Base-by-base conservation (phyloP, 2,797 vertebrate species). In the Argentina silus region DNA sequence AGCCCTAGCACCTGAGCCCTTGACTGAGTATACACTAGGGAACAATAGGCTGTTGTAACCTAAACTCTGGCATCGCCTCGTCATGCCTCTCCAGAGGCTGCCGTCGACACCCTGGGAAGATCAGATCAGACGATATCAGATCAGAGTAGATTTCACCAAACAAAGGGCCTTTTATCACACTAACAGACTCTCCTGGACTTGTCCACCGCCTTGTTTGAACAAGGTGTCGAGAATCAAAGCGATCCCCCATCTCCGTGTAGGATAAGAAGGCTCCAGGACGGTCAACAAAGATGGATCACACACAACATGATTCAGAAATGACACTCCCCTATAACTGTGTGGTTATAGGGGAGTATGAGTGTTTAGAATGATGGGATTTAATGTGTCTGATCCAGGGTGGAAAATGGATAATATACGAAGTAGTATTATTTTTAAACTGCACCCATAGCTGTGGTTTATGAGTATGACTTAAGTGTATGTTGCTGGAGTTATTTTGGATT, bases 361-460 rank as follows among this genome's bases (percentile, higher is more conserved):
- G 42, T 10, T 14, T 63, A 44, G 61, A 63, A n/a, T 67, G 23
- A 17, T 17, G 50, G 27, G 27, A 63, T 63, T 7, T 63, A 7
- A 12, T 15, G n/a, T 10, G 7, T 44, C 43, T 63, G 36, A 63
- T 27, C 6, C 61, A 9, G 42, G 9, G 42, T 63, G 15, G 55
- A 57, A 57, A 14, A 17, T 17, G 15, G 42, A n/a, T 44, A 17
- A 63, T 63, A 17, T 44, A 63, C 27, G 7, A 63, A 53, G 51
- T 53, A 53, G 51, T 53, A n/a, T 15, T 14, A n/a, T 53, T 53
- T 53, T 53, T 15, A 17, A 43, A 63, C 9, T 3, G 81, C 74
- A 83, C 84, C 27, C 88, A 86, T 88, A 87, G 76, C 85, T 88
- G 89, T 86, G 91, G 87, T 83, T 69, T 87, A 86, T 74, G 79